Evolutionary conservation across 1,140 invertebrate genomes (phyloP), one percentile per base, ranked within the genome.

Genomic region (Thaumatotibia leucotreta): DNA sequence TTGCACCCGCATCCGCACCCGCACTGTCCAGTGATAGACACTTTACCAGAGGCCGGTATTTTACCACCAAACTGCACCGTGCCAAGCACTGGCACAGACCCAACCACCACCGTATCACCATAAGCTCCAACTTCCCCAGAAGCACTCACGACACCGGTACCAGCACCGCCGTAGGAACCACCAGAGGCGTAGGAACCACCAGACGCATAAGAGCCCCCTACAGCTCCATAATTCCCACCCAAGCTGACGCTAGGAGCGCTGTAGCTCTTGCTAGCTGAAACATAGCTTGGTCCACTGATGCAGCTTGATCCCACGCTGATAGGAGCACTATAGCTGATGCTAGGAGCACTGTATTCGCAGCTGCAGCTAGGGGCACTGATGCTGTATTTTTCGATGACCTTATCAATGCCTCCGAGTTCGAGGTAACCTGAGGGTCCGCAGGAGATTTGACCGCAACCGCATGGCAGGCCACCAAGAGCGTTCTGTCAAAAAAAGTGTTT

Each of bases 181-280:
- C 82, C 79, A 10, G 74, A 76, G 0, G 77, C 80, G 20, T 82
- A 78, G n/a, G 75, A 77, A 9, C 32, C 9, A 33, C 5, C 5
- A 4, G 1, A 3, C 1, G 5, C 32, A 10, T 4, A 33, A 4
- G 77, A 61, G 11, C 72, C 71, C 0, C 61, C 73, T 4, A n/a
- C n/a, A n/a, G n/a, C n/a, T n/a, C n/a, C n/a, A n/a, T n/a, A n/a
- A n/a, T n/a, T n/a, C n/a, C n/a, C n/a, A n/a, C n/a, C n/a, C n/a
- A n/a, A n/a, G n/a, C n/a, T n/a, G n/a, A 4, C 2, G 27, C 27
- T 29, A 8, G 32, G 10, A 33, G 1, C 82, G n/a, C 83, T 79
- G 11, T 76, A 77, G 0, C 77, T 79, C n/a, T n/a, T n/a, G n/a
- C n/a, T n/a, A n/a, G n/a, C n/a, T n/a, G n/a, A n/a, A n/a, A n/a